A percentile compares a stretch with the other conserved stretches of the same genome.
These are phyloP conservation scores for Corvus hawaiiensis DNA, from an alignment of 2,113 vertebrate genomes.

Conservation along the genomic window DNA sequence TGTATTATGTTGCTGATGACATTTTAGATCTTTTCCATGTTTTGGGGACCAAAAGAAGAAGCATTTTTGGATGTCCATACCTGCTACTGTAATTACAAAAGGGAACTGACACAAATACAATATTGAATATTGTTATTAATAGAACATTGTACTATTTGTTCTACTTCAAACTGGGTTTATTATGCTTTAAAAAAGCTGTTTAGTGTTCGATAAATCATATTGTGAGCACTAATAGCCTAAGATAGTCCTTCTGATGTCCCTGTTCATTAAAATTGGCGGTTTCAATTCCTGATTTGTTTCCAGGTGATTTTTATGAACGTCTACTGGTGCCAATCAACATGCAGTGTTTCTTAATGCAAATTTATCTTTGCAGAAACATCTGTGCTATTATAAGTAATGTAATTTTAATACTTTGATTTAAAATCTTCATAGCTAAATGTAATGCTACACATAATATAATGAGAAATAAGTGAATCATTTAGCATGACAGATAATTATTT, in stretches of 20 bases:
- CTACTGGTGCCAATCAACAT: neutral
- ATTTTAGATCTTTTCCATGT: neutral
- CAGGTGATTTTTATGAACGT: neutral
- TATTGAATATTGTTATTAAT: neutral
- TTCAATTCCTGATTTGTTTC: neutral
- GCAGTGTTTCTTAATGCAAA: neutral
- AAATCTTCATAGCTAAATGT: neutral
- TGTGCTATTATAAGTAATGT: conserved; percentile 35
- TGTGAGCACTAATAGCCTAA: neutral
- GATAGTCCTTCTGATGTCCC: neutral
- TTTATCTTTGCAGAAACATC: conserved; percentile 47
- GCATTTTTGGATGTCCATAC: neutral
- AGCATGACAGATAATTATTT: neutral
- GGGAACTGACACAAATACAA: neutral
- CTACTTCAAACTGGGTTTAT: neutral
- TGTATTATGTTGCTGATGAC: neutral
- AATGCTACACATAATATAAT: neutral
- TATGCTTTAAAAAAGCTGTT: neutral
- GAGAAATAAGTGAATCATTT: conserved; percentile 29
- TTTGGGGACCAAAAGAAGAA: neutral
- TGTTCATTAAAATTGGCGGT: neutral
- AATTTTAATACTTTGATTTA: conserved; percentile 17
- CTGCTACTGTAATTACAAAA: neutral
- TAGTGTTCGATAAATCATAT: neutral
- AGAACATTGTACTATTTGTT: neutral